Conservation (phyloP, 2,888 invertebrate species). For the Petrophora chlorosata region DNA sequence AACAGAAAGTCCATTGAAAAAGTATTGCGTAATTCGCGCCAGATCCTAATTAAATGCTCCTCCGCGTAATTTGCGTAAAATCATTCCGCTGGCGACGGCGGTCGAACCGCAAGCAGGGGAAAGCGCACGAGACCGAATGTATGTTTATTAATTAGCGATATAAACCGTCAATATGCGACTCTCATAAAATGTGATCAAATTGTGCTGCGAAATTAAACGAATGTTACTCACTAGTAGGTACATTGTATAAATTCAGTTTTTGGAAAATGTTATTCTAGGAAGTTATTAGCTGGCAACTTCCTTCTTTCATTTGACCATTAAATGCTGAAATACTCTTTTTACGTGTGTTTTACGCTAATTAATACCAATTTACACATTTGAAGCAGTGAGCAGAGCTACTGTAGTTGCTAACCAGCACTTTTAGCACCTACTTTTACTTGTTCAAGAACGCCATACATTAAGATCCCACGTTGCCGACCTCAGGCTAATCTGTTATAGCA, state of each 20-base stretch:
- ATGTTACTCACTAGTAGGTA: not conserved
- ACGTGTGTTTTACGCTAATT: too few species aligned
- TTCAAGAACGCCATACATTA: not conserved
- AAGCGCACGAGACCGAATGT: conserved; percentile 21
- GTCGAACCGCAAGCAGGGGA: conserved; percentile 11
- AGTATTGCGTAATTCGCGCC: conserved; percentile 20
- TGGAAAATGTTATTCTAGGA: too few species aligned
- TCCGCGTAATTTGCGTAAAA: conserved; percentile 12
- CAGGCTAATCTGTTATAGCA: conserved; percentile 9
- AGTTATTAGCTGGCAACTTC: too few species aligned
- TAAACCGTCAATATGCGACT: conserved; percentile 7
- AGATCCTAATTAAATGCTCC: conserved; percentile 16
- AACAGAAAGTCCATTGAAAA: conserved; percentile 17
- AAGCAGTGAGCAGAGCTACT: not conserved
- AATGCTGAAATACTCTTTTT: too few species aligned
- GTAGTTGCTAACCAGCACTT: conserved; percentile 1
- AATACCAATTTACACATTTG: not conserved
- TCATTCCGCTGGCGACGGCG: conserved; percentile 2
- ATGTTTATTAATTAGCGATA: conserved; percentile 15
- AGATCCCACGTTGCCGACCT: not conserved
- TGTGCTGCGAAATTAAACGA: conserved; percentile 3
- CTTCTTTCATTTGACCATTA: too few species aligned
- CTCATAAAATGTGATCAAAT: conserved; percentile 6
- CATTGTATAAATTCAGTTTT: too few species aligned
- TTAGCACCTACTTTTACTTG: conserved; percentile 11